Base-by-base conservation (phyloP, 2,888 invertebrate species). In the Acleris emargana region DNA sequence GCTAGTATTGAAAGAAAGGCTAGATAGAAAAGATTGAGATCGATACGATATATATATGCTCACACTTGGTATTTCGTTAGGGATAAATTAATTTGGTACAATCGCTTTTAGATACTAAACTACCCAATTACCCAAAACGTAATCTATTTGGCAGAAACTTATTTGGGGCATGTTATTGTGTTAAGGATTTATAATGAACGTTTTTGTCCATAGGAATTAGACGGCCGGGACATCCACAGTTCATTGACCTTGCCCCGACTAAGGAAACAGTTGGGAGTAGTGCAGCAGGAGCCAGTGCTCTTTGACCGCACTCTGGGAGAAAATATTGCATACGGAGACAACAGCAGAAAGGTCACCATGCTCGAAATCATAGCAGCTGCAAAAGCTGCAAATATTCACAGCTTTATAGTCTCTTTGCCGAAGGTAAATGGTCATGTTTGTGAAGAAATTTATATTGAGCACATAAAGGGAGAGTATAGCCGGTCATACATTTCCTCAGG, bases 301-400 rank as follows among this genome's bases (percentile, higher is more conserved):
- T 97, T 97, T 86, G 96, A 97, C 81, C 93, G 96, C 63, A 96
- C 96, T 28, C 95, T 97, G 58, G 95, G 94, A 0, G 97, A 97
- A 79, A 98, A 98, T 83, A 97, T 98, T 73, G 95, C 96, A 0
- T 97, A 97, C 80, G 97, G 97, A 5, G 96, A 96, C 81, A 96
- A 96, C 82, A 93, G 89, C 69, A 93, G 96, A 18, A 88, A 92
- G 38, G 94, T 96, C 54, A 79, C 94, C 43, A 95, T 95, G 93
- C 93, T 94, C 49, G 97, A 97, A 78, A 94, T 97, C 66, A 95
- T 97, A 22, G 93, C 94, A 66, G 95, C 96, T 0, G 95, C 96
- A 2, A 95, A 95, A 77, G 94, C 94, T 71, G 96, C 97, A 9
- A 97, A 97, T 76, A 97, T 97, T 71, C 97, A 97, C 82, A 94